Evolutionary conservation across 2,797 vertebrate genomes (phyloP), one percentile per base, ranked within the genome.

Genomic region (Urophycis tenuis): DNA sequence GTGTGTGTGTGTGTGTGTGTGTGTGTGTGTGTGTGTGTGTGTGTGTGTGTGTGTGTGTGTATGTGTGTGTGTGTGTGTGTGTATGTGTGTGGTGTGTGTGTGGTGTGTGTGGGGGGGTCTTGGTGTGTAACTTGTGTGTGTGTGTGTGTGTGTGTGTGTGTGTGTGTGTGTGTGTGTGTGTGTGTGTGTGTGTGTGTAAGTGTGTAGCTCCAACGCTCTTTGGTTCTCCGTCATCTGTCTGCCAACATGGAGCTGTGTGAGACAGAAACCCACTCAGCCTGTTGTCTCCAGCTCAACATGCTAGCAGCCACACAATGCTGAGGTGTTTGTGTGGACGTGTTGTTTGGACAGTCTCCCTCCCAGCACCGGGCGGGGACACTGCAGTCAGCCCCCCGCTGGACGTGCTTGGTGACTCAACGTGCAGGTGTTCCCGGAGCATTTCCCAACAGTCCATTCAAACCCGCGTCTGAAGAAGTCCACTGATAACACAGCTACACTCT

Each of bases 181-280:
- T 45, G 60, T n/a, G 19, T 60, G 7, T 60, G 78, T 80, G 77
- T 78, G 72, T 67, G 74, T 69, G 6, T 74, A 19, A 79, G 83
- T 80, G 78, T 80, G 77, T 78, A 74, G 53, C 71, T 77, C 85
- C 85, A 75, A 81, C 84, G 73, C 80, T 86, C 74, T 33, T 81
- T 82, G 76, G 82, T 82, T 84, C 85, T 83, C 85, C 81, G 88
- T 82, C 84, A 85, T 83, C 87, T 80, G 88, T 90, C 87, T 88
- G 87, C 86, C 81, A 83, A 81, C 81, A 80, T 79, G 87, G 84
- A 85, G 85, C 87, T 73, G 36, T 71, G 60, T 89, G 84, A 91
- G 79, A 85, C 81, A 83, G 17, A 83, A 90, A 85, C 86, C 82
- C 84, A 88, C 86, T 87, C 82, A 74, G 78, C 80, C 77, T 70